Evolutionary conservation across 1,140 invertebrate genomes (phyloP).

Genomic region (Hyphantria cunea): DNA sequence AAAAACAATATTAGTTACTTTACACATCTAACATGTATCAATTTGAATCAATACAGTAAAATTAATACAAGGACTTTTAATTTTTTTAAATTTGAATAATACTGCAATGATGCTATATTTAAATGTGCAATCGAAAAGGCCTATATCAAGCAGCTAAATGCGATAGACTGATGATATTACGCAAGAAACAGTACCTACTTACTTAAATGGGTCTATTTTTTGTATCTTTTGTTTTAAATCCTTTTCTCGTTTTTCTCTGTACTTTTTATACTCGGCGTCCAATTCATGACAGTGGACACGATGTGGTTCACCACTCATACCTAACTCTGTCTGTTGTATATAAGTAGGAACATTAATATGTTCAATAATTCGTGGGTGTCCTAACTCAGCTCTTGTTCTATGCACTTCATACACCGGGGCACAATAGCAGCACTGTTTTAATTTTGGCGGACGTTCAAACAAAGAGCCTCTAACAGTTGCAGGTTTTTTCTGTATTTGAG

Average conservation of each 20-base stretch:
- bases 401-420: slow-evolving; percentile 55
- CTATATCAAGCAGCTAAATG: too few species aligned
- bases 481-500: slow-evolving; percentile 55
- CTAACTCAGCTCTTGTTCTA: slow-evolving; percentile 53
- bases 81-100: too few species aligned
- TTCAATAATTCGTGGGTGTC: slow-evolving; percentile 54
- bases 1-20: too few species aligned
- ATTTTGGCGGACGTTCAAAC: slow-evolving; percentile 62
- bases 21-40: too few species aligned
- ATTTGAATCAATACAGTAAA: too few species aligned
- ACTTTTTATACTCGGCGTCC: slow-evolving; percentile 51
- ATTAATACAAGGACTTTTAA: too few species aligned
- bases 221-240: slow-evolving; percentile 48
- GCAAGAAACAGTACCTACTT: not conserved
- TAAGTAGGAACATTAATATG: slow-evolving; percentile 68
- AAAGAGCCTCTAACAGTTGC: slow-evolving; percentile 45
- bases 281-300: slow-evolving; percentile 43
- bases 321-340: slow-evolving; percentile 66
- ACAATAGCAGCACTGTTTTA: slow-evolving; percentile 59
- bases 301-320: slow-evolving; percentile 42
- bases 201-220: slow-evolving; percentile 68
- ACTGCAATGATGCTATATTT: too few species aligned
- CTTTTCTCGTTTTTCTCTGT: slow-evolving; percentile 53
- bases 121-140: too few species aligned
- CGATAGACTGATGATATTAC: too few species aligned